Percentiles rank a stretch among this genome's conserved stretches.
Evolutionary conservation across 2,888 invertebrate genomes (phyloP).

Genomic region (Ochlodes sylvanus): DNA sequence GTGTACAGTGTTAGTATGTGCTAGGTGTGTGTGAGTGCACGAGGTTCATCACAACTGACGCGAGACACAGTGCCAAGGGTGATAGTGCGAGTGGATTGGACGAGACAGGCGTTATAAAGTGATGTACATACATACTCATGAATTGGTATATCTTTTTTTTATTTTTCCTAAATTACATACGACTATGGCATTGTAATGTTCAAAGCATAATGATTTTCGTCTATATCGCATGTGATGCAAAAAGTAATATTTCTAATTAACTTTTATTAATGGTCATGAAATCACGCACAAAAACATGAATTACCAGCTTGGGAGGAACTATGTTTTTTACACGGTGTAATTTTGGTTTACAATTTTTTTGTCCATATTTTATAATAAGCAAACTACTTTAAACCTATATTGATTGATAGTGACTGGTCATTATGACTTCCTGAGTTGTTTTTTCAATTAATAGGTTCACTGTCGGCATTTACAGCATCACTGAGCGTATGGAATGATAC

Average conservation of each 20-base stretch:
- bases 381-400: background rate
- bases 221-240: background rate
- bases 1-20: constrained; percentile 44
- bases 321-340: constrained; percentile 12
- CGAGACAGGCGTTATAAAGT: constrained; percentile 2
- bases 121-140: constrained; percentile 12
- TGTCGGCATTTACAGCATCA: background rate
- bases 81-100: constrained; percentile 8
- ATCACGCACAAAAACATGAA: constrained; percentile 23
- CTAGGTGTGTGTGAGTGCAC: constrained; percentile 41
- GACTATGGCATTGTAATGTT: constrained; percentile 4
- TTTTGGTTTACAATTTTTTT: constrained; percentile 26
- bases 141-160: constrained; percentile 5
- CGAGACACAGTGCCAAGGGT: constrained; percentile 35
- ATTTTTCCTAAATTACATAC: background rate
- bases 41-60: constrained; percentile 9
- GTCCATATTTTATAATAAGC: constrained; percentile 9
- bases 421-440: constrained; percentile 23
- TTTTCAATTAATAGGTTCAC: background rate
- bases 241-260: constrained; percentile 16
- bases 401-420: background rate
- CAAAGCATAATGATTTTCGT: constrained; percentile 10
- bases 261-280: constrained; percentile 11
- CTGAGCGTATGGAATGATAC: background rate
- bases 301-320: constrained; percentile 8